Evolutionary conservation across 2,797 vertebrate species (phyloP).

Genomic region (Notolabrus celidotus): DNA sequence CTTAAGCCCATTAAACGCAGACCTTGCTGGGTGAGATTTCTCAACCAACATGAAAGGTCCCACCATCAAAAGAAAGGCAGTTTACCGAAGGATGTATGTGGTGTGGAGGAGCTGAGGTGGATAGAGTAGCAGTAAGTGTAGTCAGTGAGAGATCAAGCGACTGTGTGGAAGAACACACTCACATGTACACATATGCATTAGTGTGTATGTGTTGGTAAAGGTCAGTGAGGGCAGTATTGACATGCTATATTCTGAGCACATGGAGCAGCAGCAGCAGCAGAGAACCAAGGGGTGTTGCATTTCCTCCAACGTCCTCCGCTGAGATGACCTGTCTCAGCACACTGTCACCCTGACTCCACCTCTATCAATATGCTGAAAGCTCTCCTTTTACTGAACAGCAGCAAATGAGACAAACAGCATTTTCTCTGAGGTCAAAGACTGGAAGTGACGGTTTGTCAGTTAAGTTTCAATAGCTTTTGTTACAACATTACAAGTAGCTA

Average conservation of each 20-base stretch:
- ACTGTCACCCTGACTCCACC: slow-evolving; percentile 75
- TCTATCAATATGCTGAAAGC: slow-evolving; percentile 76
- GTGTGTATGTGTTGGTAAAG: slow-evolving; percentile 50
- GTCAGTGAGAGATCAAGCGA: slow-evolving; percentile 26
- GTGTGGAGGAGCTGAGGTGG: background rate
- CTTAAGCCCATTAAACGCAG: slow-evolving; percentile 7
- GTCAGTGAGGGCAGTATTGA: slow-evolving; percentile 72
- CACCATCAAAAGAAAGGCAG: slow-evolving; percentile 19
- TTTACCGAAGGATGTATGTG: slow-evolving; percentile 19
- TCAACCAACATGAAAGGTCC: slow-evolving; percentile 17
- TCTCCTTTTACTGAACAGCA: slow-evolving; percentile 57
- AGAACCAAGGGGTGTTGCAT: slow-evolving; percentile 70
- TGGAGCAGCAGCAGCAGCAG: slow-evolving; percentile 43
- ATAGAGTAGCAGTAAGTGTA: background rate
- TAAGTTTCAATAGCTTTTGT: slow-evolving; percentile 6
- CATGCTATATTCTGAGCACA: slow-evolving; percentile 68
- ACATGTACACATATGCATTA: slow-evolving; percentile 31
- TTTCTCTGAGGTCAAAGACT: slow-evolving; percentile 48
- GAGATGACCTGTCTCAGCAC: slow-evolving; percentile 73
- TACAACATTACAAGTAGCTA: too few species aligned
- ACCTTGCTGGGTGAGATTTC: background rate
- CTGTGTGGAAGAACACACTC: slow-evolving; percentile 11
- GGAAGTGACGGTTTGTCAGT: slow-evolving; percentile 27
- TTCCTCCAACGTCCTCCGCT: slow-evolving; percentile 67
- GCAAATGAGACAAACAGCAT: slow-evolving; percentile 34